A percentile compares a stretch with the other conserved stretches of the same genome.
phyloP scores from a whole-genome alignment of 2,888 invertebrate species.

The Cheilosia scutellata region DNA sequence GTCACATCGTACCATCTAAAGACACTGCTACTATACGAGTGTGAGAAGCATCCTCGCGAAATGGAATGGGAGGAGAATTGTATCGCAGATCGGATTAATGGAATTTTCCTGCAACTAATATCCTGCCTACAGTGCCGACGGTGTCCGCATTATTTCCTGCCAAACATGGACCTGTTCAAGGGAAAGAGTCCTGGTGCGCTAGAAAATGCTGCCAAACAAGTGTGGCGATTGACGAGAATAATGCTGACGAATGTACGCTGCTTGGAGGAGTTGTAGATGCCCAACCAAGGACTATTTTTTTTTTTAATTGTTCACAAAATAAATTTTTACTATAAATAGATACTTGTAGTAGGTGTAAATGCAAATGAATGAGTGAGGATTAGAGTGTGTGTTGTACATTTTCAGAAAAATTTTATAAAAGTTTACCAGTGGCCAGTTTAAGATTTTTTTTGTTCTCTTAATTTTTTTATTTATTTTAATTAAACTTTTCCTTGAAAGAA shows the following conservation, averaged over 20 bases:
- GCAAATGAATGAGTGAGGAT: slow-evolving; percentile 19
- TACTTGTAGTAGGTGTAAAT: slow-evolving; percentile 42
- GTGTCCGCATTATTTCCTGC: slow-evolving; percentile 98
- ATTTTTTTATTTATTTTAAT: slow-evolving; percentile 26
- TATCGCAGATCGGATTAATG: slow-evolving; percentile 96
- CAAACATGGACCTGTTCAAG: slow-evolving; percentile 96
- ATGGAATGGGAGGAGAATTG: slow-evolving; percentile 97
- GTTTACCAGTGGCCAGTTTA: slow-evolving; percentile 72
- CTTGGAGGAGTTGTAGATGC: slow-evolving; percentile 92
- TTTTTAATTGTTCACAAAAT: slow-evolving; percentile 37
- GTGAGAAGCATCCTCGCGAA: slow-evolving; percentile 97
- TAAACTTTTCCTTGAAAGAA: slow-evolving; percentile 69
- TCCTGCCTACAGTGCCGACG: slow-evolving; percentile 97
- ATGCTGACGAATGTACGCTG: slow-evolving; percentile 96
- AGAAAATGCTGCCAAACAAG: slow-evolving; percentile 97
- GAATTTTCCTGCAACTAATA: slow-evolving; percentile 96
- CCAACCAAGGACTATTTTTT: slow-evolving; percentile 37
- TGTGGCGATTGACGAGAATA: slow-evolving; percentile 96
- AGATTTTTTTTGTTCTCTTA: slow-evolving; percentile 40
- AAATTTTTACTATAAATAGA: slow-evolving; percentile 2
- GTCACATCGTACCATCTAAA: slow-evolving; percentile 96
- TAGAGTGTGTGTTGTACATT: slow-evolving; percentile 45
- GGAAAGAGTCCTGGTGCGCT: slow-evolving; percentile 95
- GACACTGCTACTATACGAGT: slow-evolving; percentile 96
- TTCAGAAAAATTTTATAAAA: slow-evolving; percentile 42